These are phyloP conservation scores for Ypsolopha sequella DNA, from an alignment of 2,888 invertebrate genomes.

Conservation along the genomic window DNA sequence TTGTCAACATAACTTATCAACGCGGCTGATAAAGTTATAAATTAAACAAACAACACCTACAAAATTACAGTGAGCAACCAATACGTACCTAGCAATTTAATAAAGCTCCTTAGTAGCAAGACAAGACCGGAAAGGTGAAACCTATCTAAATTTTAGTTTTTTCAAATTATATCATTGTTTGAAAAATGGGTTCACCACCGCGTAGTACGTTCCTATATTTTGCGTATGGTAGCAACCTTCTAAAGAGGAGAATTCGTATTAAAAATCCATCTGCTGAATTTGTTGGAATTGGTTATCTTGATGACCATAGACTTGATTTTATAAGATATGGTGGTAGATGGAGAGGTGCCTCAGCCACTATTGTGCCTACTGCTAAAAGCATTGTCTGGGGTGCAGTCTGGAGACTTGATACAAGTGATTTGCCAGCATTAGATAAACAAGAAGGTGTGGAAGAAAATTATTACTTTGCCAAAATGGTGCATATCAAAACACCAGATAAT, in stretches of 20 bases:
- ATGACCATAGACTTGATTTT: slow-evolving; percentile 79
- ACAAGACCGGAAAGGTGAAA: too few species aligned
- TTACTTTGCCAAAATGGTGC: slow-evolving; percentile 76
- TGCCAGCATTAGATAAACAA: slow-evolving; percentile 78
- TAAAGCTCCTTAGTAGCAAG: too few species aligned
- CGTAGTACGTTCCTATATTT: slow-evolving; percentile 80
- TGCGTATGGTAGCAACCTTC: slow-evolving; percentile 91
- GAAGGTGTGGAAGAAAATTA: slow-evolving; percentile 78
- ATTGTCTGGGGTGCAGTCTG: slow-evolving; percentile 85
- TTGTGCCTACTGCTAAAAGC: slow-evolving; percentile 66
- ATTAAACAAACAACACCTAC: too few species aligned
- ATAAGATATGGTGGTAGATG: slow-evolving; percentile 75
- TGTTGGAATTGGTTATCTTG: slow-evolving; percentile 75
- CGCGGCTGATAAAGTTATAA: too few species aligned
- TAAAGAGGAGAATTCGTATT: slow-evolving; percentile 82
- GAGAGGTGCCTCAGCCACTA: slow-evolving; percentile 88
- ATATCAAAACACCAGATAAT: slow-evolving; percentile 68
- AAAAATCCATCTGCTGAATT: slow-evolving; percentile 83
- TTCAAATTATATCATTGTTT: too few species aligned
- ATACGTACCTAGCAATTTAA: too few species aligned
- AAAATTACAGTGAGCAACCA: too few species aligned
- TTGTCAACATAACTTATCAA: too few species aligned
- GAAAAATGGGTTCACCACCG: neutral
- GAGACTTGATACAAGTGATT: slow-evolving; percentile 75
- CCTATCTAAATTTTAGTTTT: too few species aligned